A percentile compares a stretch with the other conserved stretches of the same genome.
Evolutionary conservation across 2,888 invertebrate species (phyloP).

Genomic region (Heliothis peltigera): DNA sequence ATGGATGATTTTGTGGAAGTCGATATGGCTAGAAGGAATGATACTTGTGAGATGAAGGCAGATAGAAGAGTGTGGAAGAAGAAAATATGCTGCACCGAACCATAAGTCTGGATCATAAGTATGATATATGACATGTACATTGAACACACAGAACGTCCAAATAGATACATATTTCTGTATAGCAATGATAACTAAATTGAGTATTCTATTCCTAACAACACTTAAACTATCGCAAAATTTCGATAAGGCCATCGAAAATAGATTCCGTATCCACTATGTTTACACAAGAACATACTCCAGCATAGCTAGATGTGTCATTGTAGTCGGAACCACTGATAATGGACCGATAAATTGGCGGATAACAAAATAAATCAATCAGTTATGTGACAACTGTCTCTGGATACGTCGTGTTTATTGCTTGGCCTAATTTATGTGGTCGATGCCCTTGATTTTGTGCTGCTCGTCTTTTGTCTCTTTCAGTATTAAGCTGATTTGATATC

Average conservation of each 20-base stretch:
- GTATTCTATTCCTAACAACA: too few species aligned
- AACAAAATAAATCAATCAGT: conserved; percentile 39
- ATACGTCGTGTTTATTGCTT: conserved; percentile 13
- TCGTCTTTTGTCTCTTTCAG: not conserved
- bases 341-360: conserved; percentile 13
- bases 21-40: too few species aligned
- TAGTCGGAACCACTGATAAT: conserved; percentile 17
- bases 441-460: conserved; percentile 26
- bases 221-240: not conserved
- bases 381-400: conserved; percentile 21
- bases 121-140: too few species aligned
- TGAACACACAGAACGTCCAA: too few species aligned
- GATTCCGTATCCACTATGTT: not conserved
- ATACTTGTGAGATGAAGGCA: too few species aligned
- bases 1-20: too few species aligned
- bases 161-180: too few species aligned
- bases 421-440: conserved; percentile 32
- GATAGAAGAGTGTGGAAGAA: too few species aligned
- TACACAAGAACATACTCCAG: not conserved
- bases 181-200: too few species aligned
- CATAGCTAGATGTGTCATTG: not conserved
- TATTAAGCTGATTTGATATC: too few species aligned
- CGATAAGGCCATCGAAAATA: not conserved
- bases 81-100: too few species aligned
- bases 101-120: too few species aligned